Evolutionary conservation across 1,140 invertebrate species (phyloP).

Genomic region (Zaprionus africanus): DNA sequence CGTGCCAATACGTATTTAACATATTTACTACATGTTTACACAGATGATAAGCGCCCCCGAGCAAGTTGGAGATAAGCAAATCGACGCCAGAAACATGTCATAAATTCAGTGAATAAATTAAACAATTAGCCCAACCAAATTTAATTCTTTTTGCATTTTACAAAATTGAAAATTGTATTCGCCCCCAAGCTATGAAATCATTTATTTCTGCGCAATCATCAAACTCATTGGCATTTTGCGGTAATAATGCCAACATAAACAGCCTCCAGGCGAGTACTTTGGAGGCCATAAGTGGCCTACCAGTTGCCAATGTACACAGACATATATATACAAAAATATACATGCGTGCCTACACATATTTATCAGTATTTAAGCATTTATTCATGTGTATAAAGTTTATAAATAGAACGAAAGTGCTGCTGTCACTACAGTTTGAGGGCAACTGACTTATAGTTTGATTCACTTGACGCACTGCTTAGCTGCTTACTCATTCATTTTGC

Average conservation of each 20-base stretch:
- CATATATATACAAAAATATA: neutral
- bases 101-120: neutral
- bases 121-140: neutral
- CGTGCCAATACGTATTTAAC: neutral
- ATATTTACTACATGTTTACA: neutral
- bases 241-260: constrained; percentile 23
- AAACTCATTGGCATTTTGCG: neutral
- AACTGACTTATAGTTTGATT: constrained; percentile 27
- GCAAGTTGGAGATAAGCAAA: neutral
- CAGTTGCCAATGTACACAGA: neutral
- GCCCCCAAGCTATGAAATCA: neutral
- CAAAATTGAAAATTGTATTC: neutral
- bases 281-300: neutral
- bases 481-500: neutral
- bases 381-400: constrained; percentile 31
- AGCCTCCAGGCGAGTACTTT: constrained; percentile 27
- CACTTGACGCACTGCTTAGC: constrained; percentile 26
- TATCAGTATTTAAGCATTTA: neutral
- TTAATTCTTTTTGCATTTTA: neutral
- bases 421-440: constrained; percentile 12
- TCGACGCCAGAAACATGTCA: neutral
- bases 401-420: constrained; percentile 31
- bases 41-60: neutral
- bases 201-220: no score
- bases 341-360: no score